A percentile compares a stretch with the other conserved stretches of the same genome.
Conservation (phyloP, 2,888 invertebrate genomes). For the Mythimna loreyi region DNA sequence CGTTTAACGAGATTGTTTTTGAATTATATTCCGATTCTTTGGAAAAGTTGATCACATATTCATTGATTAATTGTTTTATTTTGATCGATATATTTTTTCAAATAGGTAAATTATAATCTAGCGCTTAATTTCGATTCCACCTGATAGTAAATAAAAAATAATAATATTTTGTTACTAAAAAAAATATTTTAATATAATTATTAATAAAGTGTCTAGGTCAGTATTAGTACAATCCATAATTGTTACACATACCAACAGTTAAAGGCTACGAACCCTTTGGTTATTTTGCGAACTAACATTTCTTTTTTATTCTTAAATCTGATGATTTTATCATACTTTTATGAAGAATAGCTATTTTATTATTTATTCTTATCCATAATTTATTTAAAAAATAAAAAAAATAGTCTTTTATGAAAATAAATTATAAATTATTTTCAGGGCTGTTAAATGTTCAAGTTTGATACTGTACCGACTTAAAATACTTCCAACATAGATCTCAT, state of each 20-base stretch:
- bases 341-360: no score
- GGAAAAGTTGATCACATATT: background rate
- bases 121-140: no score
- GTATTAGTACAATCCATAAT: background rate
- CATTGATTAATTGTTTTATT: background rate
- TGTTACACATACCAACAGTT: background rate
- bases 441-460: background rate
- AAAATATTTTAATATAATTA: background rate
- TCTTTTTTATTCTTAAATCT: background rate
- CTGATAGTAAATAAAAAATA: no score
- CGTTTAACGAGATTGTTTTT: slow-evolving; percentile 1
- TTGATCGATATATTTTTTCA: background rate
- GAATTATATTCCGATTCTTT: background rate
- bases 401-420: no score
- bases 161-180: no score
- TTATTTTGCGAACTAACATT: background rate
- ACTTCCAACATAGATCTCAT: background rate
- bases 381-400: no score
- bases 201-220: background rate
- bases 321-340: background rate
- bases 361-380: no score
- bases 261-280: background rate
- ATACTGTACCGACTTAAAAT: background rate
- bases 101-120: no score
- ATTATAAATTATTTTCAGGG: no score